phyloP scores from a whole-genome alignment of 2,113 vertebrate species.

The Aplodontia rufa region DNA sequence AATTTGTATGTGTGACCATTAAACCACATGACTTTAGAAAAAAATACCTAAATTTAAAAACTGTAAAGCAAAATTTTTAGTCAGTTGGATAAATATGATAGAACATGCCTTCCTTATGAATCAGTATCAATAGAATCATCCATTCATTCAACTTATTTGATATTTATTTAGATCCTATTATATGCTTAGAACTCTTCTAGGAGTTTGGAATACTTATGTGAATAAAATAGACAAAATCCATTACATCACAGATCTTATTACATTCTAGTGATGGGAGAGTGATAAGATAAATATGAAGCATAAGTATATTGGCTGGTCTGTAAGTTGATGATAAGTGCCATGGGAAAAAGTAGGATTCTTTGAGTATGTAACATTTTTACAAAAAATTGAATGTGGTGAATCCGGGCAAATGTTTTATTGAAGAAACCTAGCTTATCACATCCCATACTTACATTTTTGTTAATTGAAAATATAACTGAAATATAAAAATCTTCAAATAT shows the following conservation, averaged over 20 bases:
- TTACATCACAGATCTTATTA: background rate
- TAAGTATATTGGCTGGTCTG: background rate
- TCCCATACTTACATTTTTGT: background rate
- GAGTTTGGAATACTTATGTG: background rate
- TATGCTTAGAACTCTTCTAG: background rate
- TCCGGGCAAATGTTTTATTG: background rate
- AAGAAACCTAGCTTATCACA: background rate
- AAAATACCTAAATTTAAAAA: slow-evolving; percentile 2
- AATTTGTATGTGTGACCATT: background rate
- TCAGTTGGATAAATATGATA: background rate
- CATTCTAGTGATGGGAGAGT: background rate
- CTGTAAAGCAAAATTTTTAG: background rate
- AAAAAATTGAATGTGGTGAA: background rate
- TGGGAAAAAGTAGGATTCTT: background rate
- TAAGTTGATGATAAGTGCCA: background rate
- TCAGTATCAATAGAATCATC: background rate
- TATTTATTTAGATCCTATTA: background rate
- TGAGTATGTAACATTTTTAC: background rate
- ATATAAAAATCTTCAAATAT: slow-evolving; percentile 21
- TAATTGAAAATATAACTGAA: background rate
- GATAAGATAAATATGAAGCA: background rate
- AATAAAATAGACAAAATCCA: background rate
- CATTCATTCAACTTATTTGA: background rate
- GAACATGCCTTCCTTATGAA: background rate
- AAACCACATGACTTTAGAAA: background rate